These are phyloP conservation scores for Ascaphus truei DNA, from an alignment of 2,113 vertebrate species.

Conservation along the genomic window DNA sequence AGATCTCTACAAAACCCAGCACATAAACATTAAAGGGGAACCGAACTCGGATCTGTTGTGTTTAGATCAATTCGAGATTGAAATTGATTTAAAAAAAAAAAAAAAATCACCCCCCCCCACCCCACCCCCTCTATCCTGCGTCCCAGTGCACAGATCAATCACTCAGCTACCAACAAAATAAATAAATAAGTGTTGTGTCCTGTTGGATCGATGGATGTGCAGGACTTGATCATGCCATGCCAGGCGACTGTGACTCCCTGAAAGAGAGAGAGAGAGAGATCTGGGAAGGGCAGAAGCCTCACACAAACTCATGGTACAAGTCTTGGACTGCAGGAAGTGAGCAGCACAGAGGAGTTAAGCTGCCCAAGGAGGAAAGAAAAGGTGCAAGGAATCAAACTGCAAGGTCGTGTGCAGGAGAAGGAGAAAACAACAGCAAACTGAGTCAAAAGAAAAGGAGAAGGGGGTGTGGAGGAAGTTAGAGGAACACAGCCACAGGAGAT, in stretches of 20 bases:
- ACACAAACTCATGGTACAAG: no score
- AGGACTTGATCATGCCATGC: neutral
- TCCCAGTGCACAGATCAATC: neutral
- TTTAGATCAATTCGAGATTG: neutral
- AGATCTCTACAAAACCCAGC: no score
- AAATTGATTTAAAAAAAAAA: constrained; percentile 1
- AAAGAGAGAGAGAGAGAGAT: no score
- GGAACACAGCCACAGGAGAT: constrained; percentile 43
- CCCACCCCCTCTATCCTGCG: neutral
- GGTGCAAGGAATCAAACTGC: neutral
- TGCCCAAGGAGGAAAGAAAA: neutral
- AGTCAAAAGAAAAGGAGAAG: constrained; percentile 35
- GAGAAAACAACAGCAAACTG: neutral
- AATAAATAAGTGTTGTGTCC: neutral
- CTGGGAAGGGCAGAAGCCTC: neutral
- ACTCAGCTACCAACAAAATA: neutral
- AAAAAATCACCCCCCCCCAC: neutral
- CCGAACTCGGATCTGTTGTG: neutral
- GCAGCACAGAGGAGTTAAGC: neutral
- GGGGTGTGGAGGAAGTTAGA: constrained; percentile 44
- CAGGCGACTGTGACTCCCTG: neutral
- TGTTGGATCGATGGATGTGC: neutral
- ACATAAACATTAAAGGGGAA: neutral
- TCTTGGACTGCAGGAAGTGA: neutral
- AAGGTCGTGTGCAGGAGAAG: constrained; percentile 5